Base-by-base conservation (phyloP, 2,113 vertebrate genomes). In the Limnothrissa miodon region DNA sequence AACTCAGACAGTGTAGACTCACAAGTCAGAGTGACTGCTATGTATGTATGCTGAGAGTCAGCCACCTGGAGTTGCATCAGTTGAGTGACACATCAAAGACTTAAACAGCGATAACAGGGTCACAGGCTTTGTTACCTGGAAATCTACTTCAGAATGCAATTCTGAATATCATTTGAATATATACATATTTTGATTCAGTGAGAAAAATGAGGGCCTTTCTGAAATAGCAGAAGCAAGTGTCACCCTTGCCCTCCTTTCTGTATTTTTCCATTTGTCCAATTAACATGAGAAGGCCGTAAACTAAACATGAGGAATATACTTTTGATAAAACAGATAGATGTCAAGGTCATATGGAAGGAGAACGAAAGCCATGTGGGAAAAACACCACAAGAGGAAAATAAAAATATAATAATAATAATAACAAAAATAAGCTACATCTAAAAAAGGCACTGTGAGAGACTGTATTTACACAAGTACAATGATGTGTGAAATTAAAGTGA, bases 401-500 rank as follows among this genome's bases (percentile, higher is more conserved):
- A 19, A 5, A 39, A 19, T 3, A 36, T 5, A 15, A 11, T 11
- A 29, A 62, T 6, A 11, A 66, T 33, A 29, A 29, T 2, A 29
- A 66, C 29, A 66, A 66, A 33, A 25, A 70, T 74, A 74, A 74
- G 66, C 29, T 33, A 5, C 66, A 29, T 74, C 29, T 74, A 74
- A 74, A 74, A n/a, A 39, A 19, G 66, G 66, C 66, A 36, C 66
- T 2, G n/a, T n/a, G 25, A 25, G 66, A 74, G 66, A 74, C 66
- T 36, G 66, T 74, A 74, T 74, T 74, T 74, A 74, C 66, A 74
- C 66, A 74, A 74, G 66, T 36, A 74, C 66, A 74, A 74, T 74
- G 66, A 74, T 74, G 66, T 74, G 66, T 74, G 66, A 74, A 74
- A 74, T 74, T 74, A 74, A 74, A 74, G 7, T 74, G 66, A 74